A percentile compares a stretch with the other conserved stretches of the same genome.
Conservation (phyloP, 2,113 vertebrate species). For the Anas platyrhynchos region DNA sequence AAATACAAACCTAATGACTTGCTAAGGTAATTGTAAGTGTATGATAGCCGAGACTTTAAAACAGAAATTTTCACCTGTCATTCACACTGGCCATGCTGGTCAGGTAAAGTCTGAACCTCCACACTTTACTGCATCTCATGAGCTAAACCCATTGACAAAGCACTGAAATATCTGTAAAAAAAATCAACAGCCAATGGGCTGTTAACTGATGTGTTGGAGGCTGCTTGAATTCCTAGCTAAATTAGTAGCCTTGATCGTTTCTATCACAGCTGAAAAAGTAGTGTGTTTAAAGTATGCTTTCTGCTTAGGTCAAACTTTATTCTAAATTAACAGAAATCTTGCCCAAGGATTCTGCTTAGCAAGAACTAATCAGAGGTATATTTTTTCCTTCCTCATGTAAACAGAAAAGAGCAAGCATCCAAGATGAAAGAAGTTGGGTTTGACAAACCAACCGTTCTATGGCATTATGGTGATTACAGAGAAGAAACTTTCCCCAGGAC, state of each 20-base stretch:
- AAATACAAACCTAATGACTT: background rate
- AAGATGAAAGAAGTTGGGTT: constrained; percentile 36
- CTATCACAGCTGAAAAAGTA: background rate
- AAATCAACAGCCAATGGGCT: background rate
- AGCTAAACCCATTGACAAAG: background rate
- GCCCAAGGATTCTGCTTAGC: background rate
- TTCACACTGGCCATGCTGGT: background rate
- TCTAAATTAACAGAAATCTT: background rate
- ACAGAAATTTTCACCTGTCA: background rate
- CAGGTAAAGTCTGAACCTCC: background rate
- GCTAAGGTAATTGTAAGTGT: background rate
- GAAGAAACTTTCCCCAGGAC: background rate
- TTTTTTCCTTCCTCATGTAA: background rate
- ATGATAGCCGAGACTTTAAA: background rate
- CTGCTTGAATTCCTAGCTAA: background rate
- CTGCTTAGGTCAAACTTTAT: background rate
- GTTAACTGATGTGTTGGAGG: background rate
- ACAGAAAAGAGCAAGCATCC: constrained; percentile 70
- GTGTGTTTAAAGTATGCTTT: background rate
- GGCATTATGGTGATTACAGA: constrained; percentile 69
- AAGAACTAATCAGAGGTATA: background rate
- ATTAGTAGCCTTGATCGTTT: background rate
- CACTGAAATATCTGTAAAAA: background rate
- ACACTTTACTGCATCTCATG: background rate
- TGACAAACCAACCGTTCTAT: constrained; percentile 53